Evolutionary conservation across 2,797 vertebrate species (phyloP), one percentile per base, ranked within the genome.

Genomic region (Erpetoichthys calabaricus): DNA sequence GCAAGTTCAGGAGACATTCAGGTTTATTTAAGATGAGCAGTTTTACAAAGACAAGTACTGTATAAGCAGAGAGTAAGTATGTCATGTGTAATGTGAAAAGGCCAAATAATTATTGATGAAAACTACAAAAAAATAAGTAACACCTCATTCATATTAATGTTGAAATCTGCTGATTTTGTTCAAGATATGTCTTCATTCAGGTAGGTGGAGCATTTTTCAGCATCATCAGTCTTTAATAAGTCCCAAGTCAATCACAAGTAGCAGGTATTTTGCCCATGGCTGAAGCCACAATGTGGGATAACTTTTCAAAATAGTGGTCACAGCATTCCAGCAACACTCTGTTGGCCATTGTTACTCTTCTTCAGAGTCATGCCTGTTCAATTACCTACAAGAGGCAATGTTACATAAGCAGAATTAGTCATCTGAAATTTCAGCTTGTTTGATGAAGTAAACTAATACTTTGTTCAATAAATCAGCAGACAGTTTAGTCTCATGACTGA

Each of bases 171-270:
- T 25, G 25, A 25, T 25, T 25, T 25, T 25, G 25, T 25, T 25
- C 25, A 25, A 25, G 25, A 25, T 25, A 25, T 1, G 25, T 25
- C 25, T 25, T 25, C 25, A 25, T 25, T 25, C 25, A 25, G 25
- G 25, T 25, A 25, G 25, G 25, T n/a, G n/a, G n/a, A n/a, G n/a
- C 25, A 25, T 25, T 25, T 25, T 25, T 25, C 25, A 25, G 25
- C 25, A 25, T 52, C 47, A 9, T 42, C 49, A 58, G 44, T 44
- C 51, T 44, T 51, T 43, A 58, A 51, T 58, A 43, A 51, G 57
- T 47, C 42, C n/a, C 3, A 4, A 50, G 57, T 58, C 49, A 51
- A 7, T 58, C 56, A 57, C 9, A 44, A 57, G 41, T 44, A 47
- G 5, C 25, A 49, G 7, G 7, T 8, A 8, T n/a, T 42, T 6